These are phyloP conservation scores for Drosophila nr. medialis DNA, from an alignment of 2,888 invertebrate genomes.

Conservation along the genomic window DNA sequence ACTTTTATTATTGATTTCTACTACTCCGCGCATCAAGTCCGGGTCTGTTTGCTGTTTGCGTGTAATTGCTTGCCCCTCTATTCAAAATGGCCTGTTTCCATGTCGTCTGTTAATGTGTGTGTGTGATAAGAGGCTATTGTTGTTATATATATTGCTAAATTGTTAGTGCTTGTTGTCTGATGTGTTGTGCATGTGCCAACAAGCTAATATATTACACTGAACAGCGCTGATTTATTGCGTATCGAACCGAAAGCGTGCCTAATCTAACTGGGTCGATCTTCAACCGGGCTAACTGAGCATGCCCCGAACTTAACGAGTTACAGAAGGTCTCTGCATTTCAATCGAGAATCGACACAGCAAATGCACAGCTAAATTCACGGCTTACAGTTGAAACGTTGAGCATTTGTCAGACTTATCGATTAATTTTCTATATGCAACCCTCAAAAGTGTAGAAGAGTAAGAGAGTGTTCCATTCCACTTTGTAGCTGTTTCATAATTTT, in stretches of 20 bases:
- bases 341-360: slow-evolving; percentile 1
- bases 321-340: slow-evolving; percentile 13
- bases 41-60: slow-evolving; percentile 19
- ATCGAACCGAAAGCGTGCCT: slow-evolving; percentile 45
- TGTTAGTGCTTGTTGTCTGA: slow-evolving; percentile 25
- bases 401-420: slow-evolving; percentile 15
- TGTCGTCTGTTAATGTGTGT: slow-evolving; percentile 10
- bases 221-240: slow-evolving; percentile 49
- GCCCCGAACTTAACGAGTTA: slow-evolving; percentile 23
- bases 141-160: slow-evolving; percentile 23
- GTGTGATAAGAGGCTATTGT: slow-evolving; percentile 53
- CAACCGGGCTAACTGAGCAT: slow-evolving; percentile 4
- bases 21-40: slow-evolving; percentile 33
- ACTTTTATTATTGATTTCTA: slow-evolving; percentile 63
- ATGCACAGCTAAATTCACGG: not conserved
- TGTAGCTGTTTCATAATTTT: not conserved
- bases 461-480: slow-evolving; percentile 5
- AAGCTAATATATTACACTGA: slow-evolving; percentile 38
- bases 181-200: slow-evolving; percentile 39
- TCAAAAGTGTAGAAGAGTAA: not conserved
- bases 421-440: slow-evolving; percentile 3
- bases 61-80: slow-evolving; percentile 50
- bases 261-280: slow-evolving; percentile 75
- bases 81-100: slow-evolving; percentile 42
- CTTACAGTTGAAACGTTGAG: not conserved